A percentile compares a stretch with the other conserved stretches of the same genome.
Evolutionary conservation across 2,888 invertebrate genomes (phyloP).

Genomic region (Rhingia campestris): DNA sequence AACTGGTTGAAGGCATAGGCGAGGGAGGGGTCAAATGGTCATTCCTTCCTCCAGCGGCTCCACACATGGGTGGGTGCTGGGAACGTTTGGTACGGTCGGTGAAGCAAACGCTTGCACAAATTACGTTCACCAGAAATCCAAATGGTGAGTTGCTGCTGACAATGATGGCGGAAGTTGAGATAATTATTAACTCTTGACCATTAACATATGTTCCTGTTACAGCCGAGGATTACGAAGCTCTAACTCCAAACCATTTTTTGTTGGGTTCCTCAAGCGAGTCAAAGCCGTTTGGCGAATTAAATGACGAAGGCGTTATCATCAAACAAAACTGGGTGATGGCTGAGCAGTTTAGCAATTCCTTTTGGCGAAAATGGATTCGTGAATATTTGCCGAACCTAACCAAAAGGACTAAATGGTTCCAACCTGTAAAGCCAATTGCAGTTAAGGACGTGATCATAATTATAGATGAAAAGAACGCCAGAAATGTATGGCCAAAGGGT

Average conservation of each 20-base stretch:
- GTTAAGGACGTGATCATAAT: conserved; percentile 62
- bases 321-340: conserved; percentile 62
- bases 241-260: conserved; percentile 76
- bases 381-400: conserved; percentile 73
- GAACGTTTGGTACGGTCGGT: conserved; percentile 43
- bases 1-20: conserved; percentile 40
- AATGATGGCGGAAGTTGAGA: conserved; percentile 60
- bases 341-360: conserved; percentile 62
- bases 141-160: conserved; percentile 68
- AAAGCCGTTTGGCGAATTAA: conserved; percentile 57
- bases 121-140: conserved; percentile 57
- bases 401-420: conserved; percentile 41
- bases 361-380: conserved; percentile 72
- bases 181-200: conserved; percentile 74
- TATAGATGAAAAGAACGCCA: conserved; percentile 4
- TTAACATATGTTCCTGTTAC: too few species aligned
- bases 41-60: conserved; percentile 74
- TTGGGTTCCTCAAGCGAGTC: conserved; percentile 65
- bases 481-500: conserved; percentile 27
- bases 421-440: conserved; percentile 39
- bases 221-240: conserved; percentile 65
- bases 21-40: conserved; percentile 65
- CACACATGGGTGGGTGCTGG: conserved; percentile 73
- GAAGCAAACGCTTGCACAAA: conserved; percentile 57
- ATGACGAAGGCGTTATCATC: conserved; percentile 44